Conservation (phyloP, 2,797 vertebrate species). For the Champsocephalus esox region DNA sequence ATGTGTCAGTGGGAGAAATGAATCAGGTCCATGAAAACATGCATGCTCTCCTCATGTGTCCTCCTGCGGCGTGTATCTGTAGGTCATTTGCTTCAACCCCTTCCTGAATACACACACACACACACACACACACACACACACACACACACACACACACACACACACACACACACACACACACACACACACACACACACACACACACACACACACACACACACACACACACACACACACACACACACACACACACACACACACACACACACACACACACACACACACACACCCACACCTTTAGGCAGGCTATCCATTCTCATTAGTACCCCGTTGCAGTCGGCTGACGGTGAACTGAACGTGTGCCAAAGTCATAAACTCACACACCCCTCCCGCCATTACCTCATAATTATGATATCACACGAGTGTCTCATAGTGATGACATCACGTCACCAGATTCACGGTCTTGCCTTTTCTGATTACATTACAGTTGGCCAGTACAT, state of each 20-base stretch:
- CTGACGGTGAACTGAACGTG: conserved; percentile 74
- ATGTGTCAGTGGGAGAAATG: conserved; percentile 57
- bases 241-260: conserved; percentile 20
- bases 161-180: conserved; percentile 31
- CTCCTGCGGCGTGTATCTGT: conserved; percentile 41
- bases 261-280: conserved; percentile 30
- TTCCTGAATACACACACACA: background rate
- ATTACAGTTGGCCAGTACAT: conserved; percentile 61
- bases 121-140: conserved; percentile 9
- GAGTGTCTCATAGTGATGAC: conserved; percentile 82
- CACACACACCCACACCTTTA: conserved; percentile 58
- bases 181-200: background rate
- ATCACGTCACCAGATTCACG: conserved; percentile 77
- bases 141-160: conserved; percentile 13
- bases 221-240: conserved; percentile 11
- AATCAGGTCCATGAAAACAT: conserved; percentile 49
- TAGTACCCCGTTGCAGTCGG: conserved; percentile 75
- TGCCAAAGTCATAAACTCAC: conserved; percentile 83
- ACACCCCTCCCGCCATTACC: conserved; percentile 81
- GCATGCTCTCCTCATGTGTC: conserved; percentile 33
- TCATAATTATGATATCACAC: conserved; percentile 83
- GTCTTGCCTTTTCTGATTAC: conserved; percentile 70
- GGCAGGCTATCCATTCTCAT: conserved; percentile 80
- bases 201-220: background rate
- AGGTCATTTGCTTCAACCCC: conserved; percentile 47